These are phyloP conservation scores for Otolemur garnettii DNA, from an alignment of 2,113 vertebrate genomes.

Conservation along the genomic window DNA sequence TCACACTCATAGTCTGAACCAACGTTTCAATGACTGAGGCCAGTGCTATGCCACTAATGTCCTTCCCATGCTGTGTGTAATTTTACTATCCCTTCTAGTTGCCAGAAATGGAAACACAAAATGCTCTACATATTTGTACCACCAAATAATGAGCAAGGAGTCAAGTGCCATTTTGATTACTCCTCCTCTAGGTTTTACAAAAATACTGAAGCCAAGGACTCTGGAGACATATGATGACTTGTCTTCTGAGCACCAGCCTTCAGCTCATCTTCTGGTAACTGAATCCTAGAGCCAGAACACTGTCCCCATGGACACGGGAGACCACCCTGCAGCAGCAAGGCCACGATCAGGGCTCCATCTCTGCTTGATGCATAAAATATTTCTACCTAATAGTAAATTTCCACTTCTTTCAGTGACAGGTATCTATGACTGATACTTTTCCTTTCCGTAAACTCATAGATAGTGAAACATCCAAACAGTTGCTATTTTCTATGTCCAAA, in stretches of 20 bases:
- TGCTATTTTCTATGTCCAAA: too few species aligned
- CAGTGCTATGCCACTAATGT: too few species aligned
- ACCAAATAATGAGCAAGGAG: neutral
- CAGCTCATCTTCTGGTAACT: neutral
- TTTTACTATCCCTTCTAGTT: neutral
- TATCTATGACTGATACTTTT: neutral
- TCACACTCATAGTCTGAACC: neutral
- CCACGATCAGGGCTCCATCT: neutral
- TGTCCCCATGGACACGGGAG: neutral
- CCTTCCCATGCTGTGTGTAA: too few species aligned
- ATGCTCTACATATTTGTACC: too few species aligned
- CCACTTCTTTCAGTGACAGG: neutral
- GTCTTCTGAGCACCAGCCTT: neutral
- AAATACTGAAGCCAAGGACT: neutral
- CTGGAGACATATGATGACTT: too few species aligned
- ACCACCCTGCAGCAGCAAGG: neutral
- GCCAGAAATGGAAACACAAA: neutral
- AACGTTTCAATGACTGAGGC: neutral
- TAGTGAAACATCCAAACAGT: neutral
- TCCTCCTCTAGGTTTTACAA: neutral
- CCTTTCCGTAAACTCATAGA: neutral
- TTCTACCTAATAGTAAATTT: neutral
- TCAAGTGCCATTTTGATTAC: neutral
- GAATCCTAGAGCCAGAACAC: too few species aligned
- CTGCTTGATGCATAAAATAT: neutral